These are phyloP conservation scores for Actenoides hombroni DNA, from an alignment of 2,113 vertebrate species.

Conservation along the genomic window DNA sequence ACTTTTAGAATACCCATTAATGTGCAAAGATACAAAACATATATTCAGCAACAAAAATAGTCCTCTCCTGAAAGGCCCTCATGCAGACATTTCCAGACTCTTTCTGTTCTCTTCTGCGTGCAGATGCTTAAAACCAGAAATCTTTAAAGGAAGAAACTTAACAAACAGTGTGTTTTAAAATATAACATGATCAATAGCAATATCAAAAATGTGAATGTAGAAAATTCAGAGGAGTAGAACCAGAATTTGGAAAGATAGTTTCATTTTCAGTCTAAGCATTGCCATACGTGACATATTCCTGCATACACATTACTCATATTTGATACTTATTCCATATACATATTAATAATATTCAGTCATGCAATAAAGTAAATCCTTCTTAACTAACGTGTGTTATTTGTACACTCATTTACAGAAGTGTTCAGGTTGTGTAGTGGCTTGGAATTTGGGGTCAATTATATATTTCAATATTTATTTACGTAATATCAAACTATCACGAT, in stretches of 20 bases:
- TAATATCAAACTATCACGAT: neutral
- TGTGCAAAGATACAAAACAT: neutral
- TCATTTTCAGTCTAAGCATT: neutral
- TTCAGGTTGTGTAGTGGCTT: neutral
- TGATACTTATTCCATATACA: neutral
- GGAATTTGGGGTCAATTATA: neutral
- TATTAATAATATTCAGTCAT: neutral
- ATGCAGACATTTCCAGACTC: neutral
- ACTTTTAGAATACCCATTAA: conserved; percentile 27
- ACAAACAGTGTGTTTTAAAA: neutral
- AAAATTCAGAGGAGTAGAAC: neutral
- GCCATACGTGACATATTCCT: fast-evolving
- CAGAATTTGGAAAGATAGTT: neutral
- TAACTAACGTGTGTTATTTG: neutral
- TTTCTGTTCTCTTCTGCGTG: neutral
- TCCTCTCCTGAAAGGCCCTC: neutral
- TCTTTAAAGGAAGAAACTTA: neutral
- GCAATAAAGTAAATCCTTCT: neutral
- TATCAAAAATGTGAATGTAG: neutral
- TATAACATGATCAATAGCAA: neutral
- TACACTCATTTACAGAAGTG: neutral
- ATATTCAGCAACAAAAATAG: neutral
- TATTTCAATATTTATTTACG: too few relatives aligned
- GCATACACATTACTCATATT: neutral
- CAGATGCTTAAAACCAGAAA: neutral